Conservation (phyloP, 2,113 vertebrate species). For the Pithys albifrons region DNA sequence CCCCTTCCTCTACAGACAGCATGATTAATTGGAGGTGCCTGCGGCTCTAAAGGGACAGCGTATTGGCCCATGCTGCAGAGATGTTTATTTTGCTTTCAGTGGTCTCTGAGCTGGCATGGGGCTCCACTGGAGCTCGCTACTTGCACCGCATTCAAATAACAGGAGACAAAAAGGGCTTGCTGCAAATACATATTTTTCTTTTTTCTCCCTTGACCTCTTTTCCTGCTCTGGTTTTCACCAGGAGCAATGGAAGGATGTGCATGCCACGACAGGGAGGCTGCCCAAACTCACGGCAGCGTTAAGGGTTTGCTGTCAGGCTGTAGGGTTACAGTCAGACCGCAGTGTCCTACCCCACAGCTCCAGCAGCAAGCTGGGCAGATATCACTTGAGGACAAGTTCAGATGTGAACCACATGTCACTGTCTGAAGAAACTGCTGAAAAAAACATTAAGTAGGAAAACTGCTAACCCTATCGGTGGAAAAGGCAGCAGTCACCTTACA, state of each 20-base stretch:
- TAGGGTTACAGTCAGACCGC: neutral
- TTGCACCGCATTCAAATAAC: conserved; percentile 1
- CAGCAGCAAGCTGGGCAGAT: neutral
- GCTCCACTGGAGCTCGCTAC: neutral
- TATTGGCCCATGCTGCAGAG: conserved; percentile 16
- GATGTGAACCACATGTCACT: neutral
- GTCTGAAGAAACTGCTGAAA: neutral
- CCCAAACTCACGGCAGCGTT: neutral
- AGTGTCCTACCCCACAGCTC: neutral
- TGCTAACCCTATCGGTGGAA: neutral
- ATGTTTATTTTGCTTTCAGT: conserved; percentile 59
- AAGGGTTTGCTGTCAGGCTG: neutral
- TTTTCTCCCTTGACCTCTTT: conserved; percentile 48
- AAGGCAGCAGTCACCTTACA: neutral
- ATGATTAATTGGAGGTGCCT: conserved; percentile 49
- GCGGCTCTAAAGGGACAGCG: neutral
- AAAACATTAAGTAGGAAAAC: neutral
- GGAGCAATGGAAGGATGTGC: neutral
- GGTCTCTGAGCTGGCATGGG: neutral
- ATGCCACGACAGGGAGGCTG: neutral
- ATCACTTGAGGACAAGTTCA: neutral
- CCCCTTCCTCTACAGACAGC: conserved; percentile 20
- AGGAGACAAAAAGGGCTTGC: neutral
- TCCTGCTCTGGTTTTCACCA: conserved; percentile 19
- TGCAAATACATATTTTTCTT: neutral